Evolutionary conservation across 53 echinoderm and acorn worm genomes (phyloP), one percentile per base, ranked within the genome.

Genomic region (Hippasteria phrygiana): DNA sequence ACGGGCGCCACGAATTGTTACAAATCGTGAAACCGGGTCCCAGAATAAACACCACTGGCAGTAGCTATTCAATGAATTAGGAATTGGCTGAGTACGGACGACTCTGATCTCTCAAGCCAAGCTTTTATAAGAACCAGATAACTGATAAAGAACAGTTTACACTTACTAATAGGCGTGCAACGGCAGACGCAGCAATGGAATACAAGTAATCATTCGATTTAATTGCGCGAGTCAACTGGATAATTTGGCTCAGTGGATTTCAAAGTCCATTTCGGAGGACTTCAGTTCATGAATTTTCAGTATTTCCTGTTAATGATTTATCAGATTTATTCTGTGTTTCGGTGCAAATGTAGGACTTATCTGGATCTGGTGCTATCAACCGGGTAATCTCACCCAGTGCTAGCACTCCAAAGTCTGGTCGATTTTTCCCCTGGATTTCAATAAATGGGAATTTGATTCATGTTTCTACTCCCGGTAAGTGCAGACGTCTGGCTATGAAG

Each of bases 341-440:
- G 76, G 43, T 16, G 43, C 17, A 73, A 59, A 55, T 55, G 36
- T 20, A 16, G 55, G 40, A 56, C 38, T 20, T 17, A 62, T 59
- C 16, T 12, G 24, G 59, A 46, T 10, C 35, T 55, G 74, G 18
- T 43, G 22, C 43, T 42, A 73, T 83, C 83, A 66, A 40, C 26
- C 45, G 65, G 63, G 14, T 26, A 50, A 48, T 83, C 46, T 43
- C 32, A 46, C 43, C 28, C 65, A 26, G 70, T 83, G 70, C 71
- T 33, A n/a, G 26, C 51, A 85, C 85, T 85, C 71, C 85, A 85
- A 69, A 85, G 85, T 85, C 85, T 69, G 42, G 70, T 35, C 67
- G 26, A 50, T 71, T 8, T 73, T 73, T 73, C 42, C 42, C 14
- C 37, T 35, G 33, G 59, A 33, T 79, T 56, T 40, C 17, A 79